Conservation (phyloP, 1,140 invertebrate genomes). For the Olivierus martensii region DNA sequence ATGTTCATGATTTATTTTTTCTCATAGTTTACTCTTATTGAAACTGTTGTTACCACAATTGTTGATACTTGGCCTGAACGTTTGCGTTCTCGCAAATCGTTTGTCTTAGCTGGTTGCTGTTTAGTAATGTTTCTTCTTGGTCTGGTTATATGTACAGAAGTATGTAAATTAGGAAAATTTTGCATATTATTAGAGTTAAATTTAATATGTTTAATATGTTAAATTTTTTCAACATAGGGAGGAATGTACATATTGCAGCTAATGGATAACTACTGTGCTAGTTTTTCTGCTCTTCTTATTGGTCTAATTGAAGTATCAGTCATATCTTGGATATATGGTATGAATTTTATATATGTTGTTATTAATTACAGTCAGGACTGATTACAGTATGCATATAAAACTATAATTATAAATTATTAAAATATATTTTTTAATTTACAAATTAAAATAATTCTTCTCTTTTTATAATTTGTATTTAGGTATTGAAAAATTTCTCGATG, state of each 20-base stretch:
- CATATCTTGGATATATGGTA: constrained; percentile 61
- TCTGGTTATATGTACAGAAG: constrained; percentile 34
- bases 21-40: constrained; percentile 28
- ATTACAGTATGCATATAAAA: too few relatives aligned
- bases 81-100: constrained; percentile 19
- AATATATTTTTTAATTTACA: too few relatives aligned
- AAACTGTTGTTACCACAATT: constrained; percentile 25
- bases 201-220: neutral
- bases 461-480: constrained; percentile 34
- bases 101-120: constrained; percentile 26
- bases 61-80: constrained; percentile 24
- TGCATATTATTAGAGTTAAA: neutral
- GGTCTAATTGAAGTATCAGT: constrained; percentile 53
- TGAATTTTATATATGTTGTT: too few relatives aligned
- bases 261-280: constrained; percentile 38
- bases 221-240: constrained; percentile 23
- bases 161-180: constrained; percentile 18
- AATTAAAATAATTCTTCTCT: too few relatives aligned
- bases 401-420: too few relatives aligned
- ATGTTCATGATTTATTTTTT: neutral
- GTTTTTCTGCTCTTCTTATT: constrained; percentile 33
- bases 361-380: too few relatives aligned
- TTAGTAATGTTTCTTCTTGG: constrained; percentile 31
- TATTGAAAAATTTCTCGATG: constrained; percentile 58
- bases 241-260: constrained; percentile 40